Base-by-base conservation (phyloP, 1,140 invertebrate genomes). In the Carposina sasakii region DNA sequence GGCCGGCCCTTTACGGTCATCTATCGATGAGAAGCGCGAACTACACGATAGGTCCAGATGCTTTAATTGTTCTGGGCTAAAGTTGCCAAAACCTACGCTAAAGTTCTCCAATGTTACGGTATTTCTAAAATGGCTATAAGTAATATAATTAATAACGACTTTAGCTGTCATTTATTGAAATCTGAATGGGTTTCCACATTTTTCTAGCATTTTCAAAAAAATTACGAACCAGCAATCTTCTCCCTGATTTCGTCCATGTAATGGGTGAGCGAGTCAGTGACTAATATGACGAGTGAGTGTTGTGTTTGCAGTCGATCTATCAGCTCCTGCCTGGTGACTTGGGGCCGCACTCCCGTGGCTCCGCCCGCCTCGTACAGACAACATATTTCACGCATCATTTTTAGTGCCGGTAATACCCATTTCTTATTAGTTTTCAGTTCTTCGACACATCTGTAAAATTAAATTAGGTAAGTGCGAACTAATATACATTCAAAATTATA, bases 321-420 rank as follows among this genome's bases (percentile, higher is more conserved):
- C 37, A 98, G 92, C 63, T 90, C 88, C 66, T 90, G 92, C 57
- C 92, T 58, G 16, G 81, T 81, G 24, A 77, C 71, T 52, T 72
- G 71, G 21, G 78, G 75, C 22, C 77, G 67, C 64, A 82, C 68
- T 81, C 88, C 81, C 88, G 91, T 82, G 88, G 92, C 76, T 86
- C 90, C 81, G 88, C 91, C 65, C 87, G 92, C 89, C 53, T 98
- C 96, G 74, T 98, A 99, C 43, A 98, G 87, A 67, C 93, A 94
- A 76, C 96, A 98, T 51, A 99, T 98, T 78, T 99, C 97, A 24
- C 93, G 89, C 69, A 99, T 98, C 82, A 98, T 94, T 76, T 98
- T 98, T 31, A 99, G 85, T 8, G 97, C 95, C 19, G 97, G 96
- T 57, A 99, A 76, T 6, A 96, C 97, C 96, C 96, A 98, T 44